phyloP scores from a whole-genome alignment of 2,113 vertebrate species.

The Pteropus alecto region DNA sequence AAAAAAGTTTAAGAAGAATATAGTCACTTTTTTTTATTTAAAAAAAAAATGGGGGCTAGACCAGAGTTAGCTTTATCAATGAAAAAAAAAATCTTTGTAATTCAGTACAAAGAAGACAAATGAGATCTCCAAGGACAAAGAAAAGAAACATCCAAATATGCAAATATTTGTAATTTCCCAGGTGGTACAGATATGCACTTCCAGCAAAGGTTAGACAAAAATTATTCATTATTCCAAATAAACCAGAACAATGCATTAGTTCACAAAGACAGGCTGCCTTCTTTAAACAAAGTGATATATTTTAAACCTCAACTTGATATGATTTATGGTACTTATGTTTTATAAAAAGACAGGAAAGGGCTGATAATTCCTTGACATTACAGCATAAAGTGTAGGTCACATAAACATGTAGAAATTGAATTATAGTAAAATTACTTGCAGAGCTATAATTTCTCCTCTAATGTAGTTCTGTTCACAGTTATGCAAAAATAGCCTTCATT shows the following conservation, averaged over 20 bases:
- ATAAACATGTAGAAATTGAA: constrained; percentile 15
- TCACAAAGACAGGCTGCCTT: not conserved
- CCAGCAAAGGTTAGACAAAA: constrained; percentile 20
- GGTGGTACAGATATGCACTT: not conserved
- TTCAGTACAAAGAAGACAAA: constrained; percentile 34
- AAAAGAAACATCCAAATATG: not conserved
- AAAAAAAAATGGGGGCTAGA: constrained; percentile 49
- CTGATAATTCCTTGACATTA: constrained; percentile 54
- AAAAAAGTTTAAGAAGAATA: constrained; percentile 65
- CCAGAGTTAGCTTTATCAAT: constrained; percentile 61
- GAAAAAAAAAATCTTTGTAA: constrained; percentile 47
- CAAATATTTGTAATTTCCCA: constrained; percentile 35
- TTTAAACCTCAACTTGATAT: constrained; percentile 14
- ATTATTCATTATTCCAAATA: constrained; percentile 22
- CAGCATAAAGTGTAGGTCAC: constrained; percentile 32
- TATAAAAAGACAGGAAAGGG: not conserved
- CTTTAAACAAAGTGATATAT: constrained; percentile 10
- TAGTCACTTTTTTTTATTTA: constrained; percentile 55
- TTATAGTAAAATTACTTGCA: not conserved
- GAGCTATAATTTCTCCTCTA: not conserved
- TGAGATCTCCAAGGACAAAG: not conserved
- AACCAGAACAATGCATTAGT: not conserved
- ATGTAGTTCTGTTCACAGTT: not conserved
- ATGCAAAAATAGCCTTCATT: not conserved
- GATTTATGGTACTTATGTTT: constrained; percentile 48